Evolutionary conservation across 2,888 invertebrate genomes (phyloP).

Genomic region (Mimas tiliae): DNA sequence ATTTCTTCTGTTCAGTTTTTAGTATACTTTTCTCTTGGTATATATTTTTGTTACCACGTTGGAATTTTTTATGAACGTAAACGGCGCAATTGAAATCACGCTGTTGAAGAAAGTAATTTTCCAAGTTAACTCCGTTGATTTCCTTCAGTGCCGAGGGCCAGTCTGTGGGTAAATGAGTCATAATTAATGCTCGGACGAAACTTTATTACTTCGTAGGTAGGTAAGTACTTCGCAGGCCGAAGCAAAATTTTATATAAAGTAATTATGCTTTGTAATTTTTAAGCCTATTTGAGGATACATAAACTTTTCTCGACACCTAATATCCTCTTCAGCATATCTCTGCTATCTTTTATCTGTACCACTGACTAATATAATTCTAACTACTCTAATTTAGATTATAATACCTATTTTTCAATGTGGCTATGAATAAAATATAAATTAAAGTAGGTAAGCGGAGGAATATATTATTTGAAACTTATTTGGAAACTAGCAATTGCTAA

Average conservation of each 20-base stretch:
- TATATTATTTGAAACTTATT: too few relatives aligned
- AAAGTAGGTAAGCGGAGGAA: too few relatives aligned
- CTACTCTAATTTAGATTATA: too few relatives aligned
- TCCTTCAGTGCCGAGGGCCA: conserved; percentile 43
- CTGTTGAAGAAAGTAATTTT: conserved; percentile 62
- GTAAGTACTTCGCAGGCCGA: background rate
- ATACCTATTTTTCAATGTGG: too few relatives aligned
- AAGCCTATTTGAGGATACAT: background rate
- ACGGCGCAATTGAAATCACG: conserved; percentile 64
- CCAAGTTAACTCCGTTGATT: conserved; percentile 61
- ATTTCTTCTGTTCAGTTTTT: conserved; percentile 38
- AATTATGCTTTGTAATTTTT: conserved; percentile 14
- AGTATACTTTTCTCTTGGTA: conserved; percentile 33
- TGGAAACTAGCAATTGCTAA: too few relatives aligned
- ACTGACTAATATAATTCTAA: too few relatives aligned
- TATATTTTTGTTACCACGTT: conserved; percentile 38
- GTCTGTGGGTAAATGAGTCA: conserved; percentile 44
- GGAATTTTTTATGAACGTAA: conserved; percentile 68
- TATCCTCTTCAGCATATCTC: background rate
- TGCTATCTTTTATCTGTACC: too few relatives aligned
- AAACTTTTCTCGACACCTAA: background rate
- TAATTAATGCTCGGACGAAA: conserved; percentile 17
- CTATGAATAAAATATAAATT: too few relatives aligned
- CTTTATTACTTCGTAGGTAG: conserved; percentile 1
- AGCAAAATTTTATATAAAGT: background rate